These are phyloP conservation scores for Solenodon paradoxus DNA, from an alignment of 2,113 vertebrate species.

Conservation along the genomic window DNA sequence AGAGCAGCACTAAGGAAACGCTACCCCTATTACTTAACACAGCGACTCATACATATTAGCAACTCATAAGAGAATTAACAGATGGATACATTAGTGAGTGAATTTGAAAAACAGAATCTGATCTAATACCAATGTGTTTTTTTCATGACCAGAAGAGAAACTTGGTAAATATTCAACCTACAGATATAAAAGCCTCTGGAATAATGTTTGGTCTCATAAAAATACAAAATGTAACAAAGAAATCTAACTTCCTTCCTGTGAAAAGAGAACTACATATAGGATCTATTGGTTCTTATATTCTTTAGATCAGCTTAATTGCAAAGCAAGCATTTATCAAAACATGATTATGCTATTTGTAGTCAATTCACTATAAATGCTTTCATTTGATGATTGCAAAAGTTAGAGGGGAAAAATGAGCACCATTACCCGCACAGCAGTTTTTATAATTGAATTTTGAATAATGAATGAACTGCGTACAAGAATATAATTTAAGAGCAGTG, in stretches of 20 bases:
- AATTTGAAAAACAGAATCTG: background rate
- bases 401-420: constrained; percentile 39
- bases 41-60: too few relatives aligned
- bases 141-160: background rate
- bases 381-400: constrained; percentile 17
- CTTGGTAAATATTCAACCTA: background rate
- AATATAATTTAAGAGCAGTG: constrained; percentile 7
- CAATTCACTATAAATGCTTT: background rate
- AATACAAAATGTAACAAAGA: background rate
- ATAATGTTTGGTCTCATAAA: background rate
- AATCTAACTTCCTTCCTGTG: constrained; percentile 29
- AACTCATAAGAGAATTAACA: background rate
- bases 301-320: background rate
- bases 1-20: too few relatives aligned
- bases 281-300: background rate
- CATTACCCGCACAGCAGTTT: constrained; percentile 47
- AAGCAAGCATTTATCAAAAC: background rate
- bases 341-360: background rate
- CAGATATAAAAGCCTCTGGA: background rate
- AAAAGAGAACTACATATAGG: background rate
- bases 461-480: constrained; percentile 20
- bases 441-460: constrained; percentile 49
- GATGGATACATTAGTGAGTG: background rate
- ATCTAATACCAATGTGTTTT: background rate
- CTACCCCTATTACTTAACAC: too few relatives aligned